These are phyloP conservation scores for Cathartes aura DNA, from an alignment of 2,113 vertebrate genomes.

Conservation along the genomic window DNA sequence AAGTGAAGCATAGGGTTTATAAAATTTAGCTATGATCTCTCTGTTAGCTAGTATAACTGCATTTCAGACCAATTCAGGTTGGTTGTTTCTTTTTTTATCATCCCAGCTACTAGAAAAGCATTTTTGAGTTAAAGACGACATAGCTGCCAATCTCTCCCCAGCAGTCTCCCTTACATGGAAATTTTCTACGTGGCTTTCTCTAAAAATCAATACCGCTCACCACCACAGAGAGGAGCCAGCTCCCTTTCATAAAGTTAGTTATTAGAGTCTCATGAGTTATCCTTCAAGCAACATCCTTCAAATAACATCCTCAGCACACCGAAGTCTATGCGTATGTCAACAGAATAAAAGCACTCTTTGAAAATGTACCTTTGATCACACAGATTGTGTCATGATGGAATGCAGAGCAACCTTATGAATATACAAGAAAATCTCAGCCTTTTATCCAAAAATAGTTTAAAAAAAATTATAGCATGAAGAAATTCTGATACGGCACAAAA, in stretches of 20 bases:
- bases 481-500: not conserved
- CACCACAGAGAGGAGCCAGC: constrained; percentile 41
- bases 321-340: not conserved
- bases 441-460: not conserved
- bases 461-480: not conserved
- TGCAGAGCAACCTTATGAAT: not conserved
- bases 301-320: not conserved
- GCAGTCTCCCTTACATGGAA: constrained; percentile 40
- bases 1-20: not conserved
- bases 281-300: not conserved
- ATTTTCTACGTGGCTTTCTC: constrained; percentile 23
- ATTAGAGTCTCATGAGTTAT: not conserved
- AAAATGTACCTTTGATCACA: constrained; percentile 29
- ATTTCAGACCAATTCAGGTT: not conserved
- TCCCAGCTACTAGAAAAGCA: not conserved
- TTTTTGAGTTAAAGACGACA: not conserved
- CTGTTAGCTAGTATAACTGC: not conserved
- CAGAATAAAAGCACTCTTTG: not conserved
- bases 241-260: not conserved
- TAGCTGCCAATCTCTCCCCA: not conserved
- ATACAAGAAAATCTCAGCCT: not conserved
- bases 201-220: not conserved
- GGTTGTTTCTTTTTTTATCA: not conserved
- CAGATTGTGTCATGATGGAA: not conserved
- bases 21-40: not conserved